phyloP scores from a whole-genome alignment of 2,797 vertebrate genomes.

The Xenentodon cancila region DNA sequence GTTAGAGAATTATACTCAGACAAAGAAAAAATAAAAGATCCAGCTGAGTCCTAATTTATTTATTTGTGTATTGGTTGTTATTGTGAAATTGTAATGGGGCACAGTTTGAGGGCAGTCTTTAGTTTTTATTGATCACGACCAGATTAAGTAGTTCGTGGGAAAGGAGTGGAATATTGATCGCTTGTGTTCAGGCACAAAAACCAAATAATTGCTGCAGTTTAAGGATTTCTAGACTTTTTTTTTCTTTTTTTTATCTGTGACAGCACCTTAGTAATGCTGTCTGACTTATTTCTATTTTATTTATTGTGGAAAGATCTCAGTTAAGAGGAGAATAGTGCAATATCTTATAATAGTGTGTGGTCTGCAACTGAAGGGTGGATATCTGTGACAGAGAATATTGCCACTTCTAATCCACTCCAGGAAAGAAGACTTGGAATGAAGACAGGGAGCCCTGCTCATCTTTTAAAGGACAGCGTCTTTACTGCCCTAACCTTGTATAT shows the following conservation, averaged over 20 bases:
- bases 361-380: slow-evolving; percentile 71
- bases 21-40: slow-evolving; percentile 24
- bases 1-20: slow-evolving; percentile 33
- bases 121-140: slow-evolving; percentile 43
- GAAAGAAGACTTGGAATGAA: slow-evolving; percentile 81
- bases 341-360: slow-evolving; percentile 52
- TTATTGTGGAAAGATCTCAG: slow-evolving; percentile 20
- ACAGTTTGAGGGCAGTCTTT: slow-evolving; percentile 25
- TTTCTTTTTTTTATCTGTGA: background rate
- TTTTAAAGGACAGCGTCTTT: slow-evolving; percentile 42
- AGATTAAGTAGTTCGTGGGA: slow-evolving; percentile 37
- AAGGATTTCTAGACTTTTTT: slow-evolving; percentile 15
- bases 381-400: slow-evolving; percentile 78
- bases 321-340: slow-evolving; percentile 33
- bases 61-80: slow-evolving; percentile 27
- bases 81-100: slow-evolving; percentile 35
- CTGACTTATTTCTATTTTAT: slow-evolving; percentile 17
- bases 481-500: slow-evolving; percentile 50
- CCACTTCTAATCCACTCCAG: slow-evolving; percentile 82
- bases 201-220: slow-evolving; percentile 33
- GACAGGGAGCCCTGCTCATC: slow-evolving; percentile 73
- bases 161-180: slow-evolving; percentile 42
- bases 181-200: slow-evolving; percentile 25
- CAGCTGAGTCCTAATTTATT: slow-evolving; percentile 37
- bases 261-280: slow-evolving; percentile 25